Evolutionary conservation across 1,140 invertebrate genomes (phyloP), one percentile per base, ranked within the genome.

Genomic region (Lepidostoma basale): DNA sequence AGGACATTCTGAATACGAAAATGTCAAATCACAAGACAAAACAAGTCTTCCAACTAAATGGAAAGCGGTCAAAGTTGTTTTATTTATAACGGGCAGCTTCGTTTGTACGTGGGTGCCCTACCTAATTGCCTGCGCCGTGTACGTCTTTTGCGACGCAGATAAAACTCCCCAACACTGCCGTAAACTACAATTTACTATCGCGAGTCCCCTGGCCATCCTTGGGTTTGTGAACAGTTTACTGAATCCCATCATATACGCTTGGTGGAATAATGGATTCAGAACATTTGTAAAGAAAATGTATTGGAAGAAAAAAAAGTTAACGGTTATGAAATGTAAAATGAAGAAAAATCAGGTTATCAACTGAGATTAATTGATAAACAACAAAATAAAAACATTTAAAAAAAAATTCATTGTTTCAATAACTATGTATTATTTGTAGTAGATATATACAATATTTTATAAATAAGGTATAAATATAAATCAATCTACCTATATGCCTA

Each of bases 191-290:
- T 6, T 33, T 12, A 33, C 5, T 6, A 33, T 33, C 12, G 30
- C 30, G 6, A 33, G 30, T 12, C 30, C 30, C 12, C 30, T 33
- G 5, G 30, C 6, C 12, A 12, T 12, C 23, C 75, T 88, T 26
- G 86, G 86, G 8, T 88, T 89, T 76, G 76, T 85, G 10, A 90
- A 90, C 74, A 88, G 87, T 67, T 78, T 89, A 16, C 76, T 91
- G 20, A 91, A 90, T 77, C 89, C 89, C 8, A 79, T 90, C 44
- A 89, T 91, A 65, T 91, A 91, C 74, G 88, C 88, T 1, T 86
- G 88, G 81, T 90, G 88, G 83, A 88, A 89, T 78, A 87, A 86
- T 75, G 84, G 84, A 1, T 86, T 86, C 67, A 77, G 85, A 54
- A 75, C 77, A 30, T 77, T 74, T 36, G 66, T 80, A 0, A 76